These are phyloP conservation scores for Aphelocoma coerulescens DNA, from an alignment of 2,113 vertebrate genomes.

Conservation along the genomic window DNA sequence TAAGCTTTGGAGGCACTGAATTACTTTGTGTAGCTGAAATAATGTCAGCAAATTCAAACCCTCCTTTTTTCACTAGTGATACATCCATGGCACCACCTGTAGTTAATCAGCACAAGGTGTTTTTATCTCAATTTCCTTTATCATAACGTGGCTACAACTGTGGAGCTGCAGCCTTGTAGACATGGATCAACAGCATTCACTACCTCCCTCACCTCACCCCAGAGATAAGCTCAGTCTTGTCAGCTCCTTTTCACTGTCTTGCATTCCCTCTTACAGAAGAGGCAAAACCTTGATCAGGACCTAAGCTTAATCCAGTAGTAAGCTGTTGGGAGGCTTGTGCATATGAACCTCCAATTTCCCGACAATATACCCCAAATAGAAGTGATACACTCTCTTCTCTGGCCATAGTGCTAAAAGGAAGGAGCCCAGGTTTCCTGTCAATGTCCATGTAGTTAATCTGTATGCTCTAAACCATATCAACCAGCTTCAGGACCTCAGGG, in stretches of 20 bases:
- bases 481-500: background rate
- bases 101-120: background rate
- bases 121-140: background rate
- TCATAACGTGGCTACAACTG: background rate
- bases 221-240: background rate
- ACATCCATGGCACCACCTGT: background rate
- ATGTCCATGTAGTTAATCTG: background rate
- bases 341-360: background rate
- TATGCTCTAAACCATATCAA: background rate
- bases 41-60: background rate
- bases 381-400: background rate
- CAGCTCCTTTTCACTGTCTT: background rate
- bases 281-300: background rate
- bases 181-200: rapidly evolving
- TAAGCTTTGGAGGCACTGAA: background rate
- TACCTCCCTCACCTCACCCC: background rate
- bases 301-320: background rate
- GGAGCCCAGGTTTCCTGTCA: background rate
- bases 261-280: background rate
- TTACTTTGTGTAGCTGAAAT: background rate
- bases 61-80: background rate
- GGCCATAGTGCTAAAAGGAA: background rate
- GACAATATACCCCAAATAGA: rapidly evolving
- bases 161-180: background rate
- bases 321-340: background rate